Base-by-base conservation (phyloP, 2,888 invertebrate species). In the Cryptosula pallasiana region DNA sequence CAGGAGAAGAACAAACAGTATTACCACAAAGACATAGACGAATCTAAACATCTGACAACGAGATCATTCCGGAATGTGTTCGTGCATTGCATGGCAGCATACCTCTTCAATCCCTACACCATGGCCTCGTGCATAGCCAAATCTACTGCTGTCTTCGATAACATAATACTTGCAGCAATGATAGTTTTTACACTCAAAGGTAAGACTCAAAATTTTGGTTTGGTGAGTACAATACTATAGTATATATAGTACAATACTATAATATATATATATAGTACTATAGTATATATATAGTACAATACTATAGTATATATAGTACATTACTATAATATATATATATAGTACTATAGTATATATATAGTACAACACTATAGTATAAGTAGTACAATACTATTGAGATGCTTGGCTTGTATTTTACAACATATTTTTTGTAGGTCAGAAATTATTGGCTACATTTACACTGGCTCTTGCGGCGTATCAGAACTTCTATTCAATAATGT, bases 111-210 rank as follows among this genome's bases (percentile, higher is more conserved):
- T 86, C 96, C 96, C 0, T 93, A 93, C 81, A 90, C 91, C 35
- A 89, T 96, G 73, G 87, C 94, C 72, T 92, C 91, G 78, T 96
- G 95, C 86, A 90, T 91, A 35, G 94, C 92, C 13, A 90, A 91
- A 84, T 94, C 95, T 0, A 95, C 95, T 1, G 94, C 94, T 0
- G 92, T 94, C 16, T 90, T 95, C 77, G 91, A 91, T 78, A 96
- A 96, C 86, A 87, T 95, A n/a, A 87, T 92, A 69, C 86, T 93
- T 35, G 89, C 93, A 0, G 79, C 90, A 1, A 89, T 90, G 71
- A 87, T 95, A 36, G 89, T 89, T 80, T 89, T 89, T 58, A 89
- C 93, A 81, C 87, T 90, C 27, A 88, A 88, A 81, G 87, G 88
- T 87, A 45, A n/a, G n/a, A n/a, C n/a, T n/a, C n/a, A n/a, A n/a